Evolutionary conservation across 2,888 invertebrate species (phyloP), one percentile per base, ranked within the genome.

Genomic region (Dryocosmus kuriphilus): DNA sequence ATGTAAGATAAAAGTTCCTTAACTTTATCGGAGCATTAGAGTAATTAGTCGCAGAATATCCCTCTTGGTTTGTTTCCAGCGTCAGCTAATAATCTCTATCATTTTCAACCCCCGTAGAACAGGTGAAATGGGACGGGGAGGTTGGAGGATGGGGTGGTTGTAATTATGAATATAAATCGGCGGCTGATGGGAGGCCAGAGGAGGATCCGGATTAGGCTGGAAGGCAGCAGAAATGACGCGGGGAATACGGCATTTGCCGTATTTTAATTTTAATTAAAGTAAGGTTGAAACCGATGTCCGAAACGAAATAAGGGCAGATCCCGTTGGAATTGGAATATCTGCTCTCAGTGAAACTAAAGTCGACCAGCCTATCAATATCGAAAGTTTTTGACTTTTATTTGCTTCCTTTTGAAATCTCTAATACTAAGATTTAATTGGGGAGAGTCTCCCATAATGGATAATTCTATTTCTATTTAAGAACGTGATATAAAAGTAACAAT

Each of bases 191-290:
- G 79, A 85, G 82, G 82, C 77, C 76, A 77, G 74, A 77, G 80
- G 80, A 81, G 80, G 80, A 80, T 78, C 76, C 76, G 77, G 80
- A 81, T 74, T 79, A 77, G 77, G 80, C 71, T 75, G 74, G 79
- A 79, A 77, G 71, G 79, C 81, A 80, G 78, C 81, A 77, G 84
- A 89, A 88, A 85, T 84, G 86, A 86, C 82, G 85, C 85, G 81
- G 84, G 84, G 87, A 86, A 88, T 85, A 85, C 86, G 82, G 83
- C 86, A 85, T 86, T 88, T 85, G 85, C 85, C 88, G 88, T 90
- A 90, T 90, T 90, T 90, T 90, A 90, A 90, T 90, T 90, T 91
- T 90, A 90, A 90, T 91, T 90, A 90, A 90, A 90, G 86, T 86
- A 87, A 86, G 85, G 87, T 86, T 82, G 83, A 81, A 71, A 77